Evolutionary conservation across 2,113 vertebrate species (phyloP).

Genomic region (Forbesichthys agassizii): DNA sequence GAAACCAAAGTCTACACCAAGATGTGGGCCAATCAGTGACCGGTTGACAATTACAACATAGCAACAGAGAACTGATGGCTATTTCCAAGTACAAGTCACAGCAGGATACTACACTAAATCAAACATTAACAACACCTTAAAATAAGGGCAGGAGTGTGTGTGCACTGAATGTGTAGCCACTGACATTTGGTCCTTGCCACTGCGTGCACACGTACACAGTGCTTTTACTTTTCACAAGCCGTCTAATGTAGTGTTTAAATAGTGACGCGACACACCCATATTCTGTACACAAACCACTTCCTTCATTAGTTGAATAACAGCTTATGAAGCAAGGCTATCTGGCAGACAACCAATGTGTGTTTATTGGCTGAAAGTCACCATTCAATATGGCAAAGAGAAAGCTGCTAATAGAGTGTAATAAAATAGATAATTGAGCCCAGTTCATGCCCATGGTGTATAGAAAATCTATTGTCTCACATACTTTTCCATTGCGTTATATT

Average conservation of each 20-base stretch:
- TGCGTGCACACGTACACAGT: background rate
- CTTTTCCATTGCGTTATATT: too few relatives aligned
- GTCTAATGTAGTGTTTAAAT: constrained; percentile 49
- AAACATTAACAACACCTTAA: background rate
- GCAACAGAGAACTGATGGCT: constrained; percentile 35
- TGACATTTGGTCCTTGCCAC: constrained; percentile 8
- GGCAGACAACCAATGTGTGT: background rate
- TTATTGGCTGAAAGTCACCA: background rate
- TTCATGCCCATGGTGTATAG: too few relatives aligned
- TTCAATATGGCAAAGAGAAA: background rate
- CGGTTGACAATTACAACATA: constrained; percentile 53
- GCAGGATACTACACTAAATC: constrained; percentile 53
- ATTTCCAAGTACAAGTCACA: constrained; percentile 67
- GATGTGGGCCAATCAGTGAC: constrained; percentile 64
- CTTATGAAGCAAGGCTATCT: constrained; percentile 20
- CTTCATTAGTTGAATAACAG: constrained; percentile 57
- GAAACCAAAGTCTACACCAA: constrained; percentile 62
- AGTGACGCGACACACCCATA: constrained; percentile 66
- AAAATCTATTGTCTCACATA: too few relatives aligned
- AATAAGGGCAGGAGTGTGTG: background rate
- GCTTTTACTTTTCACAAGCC: constrained; percentile 22
- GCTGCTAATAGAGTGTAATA: too few relatives aligned
- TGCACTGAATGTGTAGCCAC: constrained; percentile 11
- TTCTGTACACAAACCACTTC: constrained; percentile 70
- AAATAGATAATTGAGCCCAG: too few relatives aligned